Conservation (phyloP, 2,113 vertebrate genomes). For the Labeo rohita region DNA sequence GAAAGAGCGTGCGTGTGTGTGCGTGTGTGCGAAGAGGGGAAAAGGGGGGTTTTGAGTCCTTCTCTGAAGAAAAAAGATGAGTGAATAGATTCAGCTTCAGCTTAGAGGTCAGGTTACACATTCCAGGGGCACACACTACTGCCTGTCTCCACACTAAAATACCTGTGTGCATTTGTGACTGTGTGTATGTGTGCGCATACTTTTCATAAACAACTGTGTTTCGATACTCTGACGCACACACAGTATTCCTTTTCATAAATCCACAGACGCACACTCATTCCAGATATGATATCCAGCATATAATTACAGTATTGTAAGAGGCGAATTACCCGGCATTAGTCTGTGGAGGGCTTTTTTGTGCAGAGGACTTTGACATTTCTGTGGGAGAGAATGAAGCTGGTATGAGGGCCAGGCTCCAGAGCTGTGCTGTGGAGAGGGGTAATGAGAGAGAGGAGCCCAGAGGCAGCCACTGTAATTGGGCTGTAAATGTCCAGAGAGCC, state of each 20-base stretch:
- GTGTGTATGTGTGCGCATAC: conserved; percentile 3
- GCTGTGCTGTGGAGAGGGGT: conserved; percentile 15
- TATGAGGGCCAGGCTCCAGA: conserved; percentile 24
- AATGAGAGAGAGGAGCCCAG: conserved; percentile 51
- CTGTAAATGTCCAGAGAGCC: conserved; percentile 47
- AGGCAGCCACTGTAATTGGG: conserved; percentile 38
- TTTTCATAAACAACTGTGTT: conserved; percentile 10
- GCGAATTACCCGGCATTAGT: conserved; percentile 11
- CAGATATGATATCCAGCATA: conserved; percentile 29
- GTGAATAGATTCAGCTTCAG: conserved; percentile 72
- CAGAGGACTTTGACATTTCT: conserved; percentile 14
- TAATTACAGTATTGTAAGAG: conserved; percentile 39
- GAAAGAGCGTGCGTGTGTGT: background rate
- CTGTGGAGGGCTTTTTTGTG: conserved; percentile 26
- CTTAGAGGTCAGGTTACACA: conserved; percentile 77
- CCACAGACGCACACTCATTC: background rate
- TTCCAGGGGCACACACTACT: conserved; percentile 75
- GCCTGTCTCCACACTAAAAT: conserved; percentile 75
- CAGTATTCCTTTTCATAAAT: conserved; percentile 37
- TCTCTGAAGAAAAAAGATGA: conserved; percentile 70
- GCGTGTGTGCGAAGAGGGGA: background rate
- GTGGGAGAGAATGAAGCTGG: conserved; percentile 26
- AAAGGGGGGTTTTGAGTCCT: conserved; percentile 51
- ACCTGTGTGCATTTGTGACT: conserved; percentile 64
- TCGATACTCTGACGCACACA: conserved; percentile 3